Conservation (phyloP, 2,888 invertebrate species). For the Hydraecia micacea region DNA sequence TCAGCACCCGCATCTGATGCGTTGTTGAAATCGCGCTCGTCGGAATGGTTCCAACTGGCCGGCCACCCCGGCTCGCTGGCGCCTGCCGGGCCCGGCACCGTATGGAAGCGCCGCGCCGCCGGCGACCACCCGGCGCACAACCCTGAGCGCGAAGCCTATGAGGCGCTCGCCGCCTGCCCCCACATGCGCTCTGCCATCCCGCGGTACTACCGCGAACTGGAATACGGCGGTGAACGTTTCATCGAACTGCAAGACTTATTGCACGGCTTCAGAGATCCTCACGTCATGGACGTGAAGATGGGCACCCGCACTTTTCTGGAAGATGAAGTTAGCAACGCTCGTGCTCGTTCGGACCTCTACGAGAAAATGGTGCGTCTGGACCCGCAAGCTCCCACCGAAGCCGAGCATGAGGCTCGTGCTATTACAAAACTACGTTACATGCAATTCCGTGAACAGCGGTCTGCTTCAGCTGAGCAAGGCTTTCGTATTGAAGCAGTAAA, state of each 20-base stretch:
- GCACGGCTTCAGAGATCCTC: slow-evolving; percentile 96
- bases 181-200: slow-evolving; percentile 94
- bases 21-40: slow-evolving; percentile 92
- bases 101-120: slow-evolving; percentile 96
- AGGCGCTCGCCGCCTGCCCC: slow-evolving; percentile 94
- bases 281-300: slow-evolving; percentile 99
- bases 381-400: slow-evolving; percentile 95
- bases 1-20: slow-evolving; percentile 97
- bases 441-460: slow-evolving; percentile 98
- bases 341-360: slow-evolving; percentile 96
- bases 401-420: slow-evolving; percentile 95
- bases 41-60: slow-evolving; percentile 97
- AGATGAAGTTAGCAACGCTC: slow-evolving; percentile 97
- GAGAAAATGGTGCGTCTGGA: slow-evolving; percentile 98
- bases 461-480: slow-evolving; percentile 97
- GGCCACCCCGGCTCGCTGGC: slow-evolving; percentile 98
- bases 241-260: slow-evolving; percentile 98
- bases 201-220: slow-evolving; percentile 95
- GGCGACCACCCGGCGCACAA: slow-evolving; percentile 93
- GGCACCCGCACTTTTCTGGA: slow-evolving; percentile 98
- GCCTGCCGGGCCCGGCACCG: slow-evolving; percentile 97
- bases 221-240: slow-evolving; percentile 94
- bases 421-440: slow-evolving; percentile 99
- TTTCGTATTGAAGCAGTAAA: slow-evolving; percentile 99
- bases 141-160: slow-evolving; percentile 94